Percentiles rank a stretch among this genome's conserved stretches.
phyloP scores from a whole-genome alignment of 2,113 vertebrate species.

The Sphaerodactylus townsendi region DNA sequence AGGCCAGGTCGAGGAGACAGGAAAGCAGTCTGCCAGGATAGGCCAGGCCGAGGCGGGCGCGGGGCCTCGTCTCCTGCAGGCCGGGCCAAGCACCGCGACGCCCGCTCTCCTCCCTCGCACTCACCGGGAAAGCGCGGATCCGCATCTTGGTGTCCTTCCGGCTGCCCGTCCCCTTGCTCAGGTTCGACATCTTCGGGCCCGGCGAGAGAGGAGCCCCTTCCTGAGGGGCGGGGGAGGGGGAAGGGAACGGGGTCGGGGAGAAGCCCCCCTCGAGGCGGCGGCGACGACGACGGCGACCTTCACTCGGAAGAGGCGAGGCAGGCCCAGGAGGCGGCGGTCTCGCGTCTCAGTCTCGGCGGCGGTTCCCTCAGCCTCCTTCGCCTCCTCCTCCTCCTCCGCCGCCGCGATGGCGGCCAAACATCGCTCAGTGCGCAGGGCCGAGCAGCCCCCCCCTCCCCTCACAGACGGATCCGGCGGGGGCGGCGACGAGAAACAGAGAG shows the following conservation, averaged over 20 bases:
- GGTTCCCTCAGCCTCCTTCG: conserved; percentile 63
- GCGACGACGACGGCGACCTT: conserved; percentile 60
- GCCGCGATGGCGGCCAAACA: conserved; percentile 81
- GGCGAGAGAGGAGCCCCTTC: conserved; percentile 58
- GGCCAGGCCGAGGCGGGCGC: conserved; percentile 43
- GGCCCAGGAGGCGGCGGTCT: not conserved
- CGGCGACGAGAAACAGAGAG: conserved; percentile 8
- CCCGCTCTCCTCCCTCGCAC: conserved; percentile 30
- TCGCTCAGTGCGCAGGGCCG: conserved; percentile 76
- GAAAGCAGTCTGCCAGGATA: too few species aligned
- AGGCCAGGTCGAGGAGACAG: conserved; percentile 42
- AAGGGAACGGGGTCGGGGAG: conserved; percentile 17
- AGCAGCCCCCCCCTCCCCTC: conserved; percentile 62
- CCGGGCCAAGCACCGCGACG: conserved; percentile 8
- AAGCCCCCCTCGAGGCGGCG: conserved; percentile 38
- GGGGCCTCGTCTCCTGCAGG: conserved; percentile 1
- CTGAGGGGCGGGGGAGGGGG: not conserved
- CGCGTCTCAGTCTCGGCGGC: conserved; percentile 1
- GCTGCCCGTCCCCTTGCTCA: conserved; percentile 93
- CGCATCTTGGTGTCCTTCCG: conserved; percentile 99
- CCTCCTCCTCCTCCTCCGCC: conserved; percentile 59
- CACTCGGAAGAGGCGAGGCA: conserved; percentile 49
- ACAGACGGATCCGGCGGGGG: conserved; percentile 67
- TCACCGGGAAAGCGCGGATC: conserved; percentile 98
- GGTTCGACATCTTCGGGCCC: conserved; percentile 89